Conservation (phyloP, 1,140 invertebrate species). For the Ruditapes philippinarum region DNA sequence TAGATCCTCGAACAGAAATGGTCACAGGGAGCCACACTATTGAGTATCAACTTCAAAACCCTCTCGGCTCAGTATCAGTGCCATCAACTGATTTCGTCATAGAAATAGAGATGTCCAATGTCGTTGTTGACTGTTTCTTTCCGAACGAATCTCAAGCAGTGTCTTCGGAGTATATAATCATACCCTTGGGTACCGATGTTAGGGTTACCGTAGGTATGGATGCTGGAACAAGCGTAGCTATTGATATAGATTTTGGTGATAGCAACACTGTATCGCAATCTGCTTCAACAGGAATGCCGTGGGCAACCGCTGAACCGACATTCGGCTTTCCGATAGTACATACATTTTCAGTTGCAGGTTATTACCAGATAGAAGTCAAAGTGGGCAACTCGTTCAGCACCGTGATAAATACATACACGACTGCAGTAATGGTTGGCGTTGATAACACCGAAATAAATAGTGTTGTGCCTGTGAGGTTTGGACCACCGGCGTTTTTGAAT, state of each 20-base stretch:
- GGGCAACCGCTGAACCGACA: neutral
- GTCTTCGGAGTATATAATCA: neutral
- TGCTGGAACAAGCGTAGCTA: slow-evolving; percentile 13
- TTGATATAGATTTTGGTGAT: slow-evolving; percentile 19
- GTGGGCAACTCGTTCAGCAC: slow-evolving; percentile 20
- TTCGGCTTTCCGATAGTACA: slow-evolving; percentile 6
- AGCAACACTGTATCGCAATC: neutral
- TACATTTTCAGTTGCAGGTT: neutral
- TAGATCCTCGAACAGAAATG: neutral
- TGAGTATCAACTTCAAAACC: neutral
- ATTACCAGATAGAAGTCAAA: neutral
- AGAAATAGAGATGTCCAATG: slow-evolving; percentile 40
- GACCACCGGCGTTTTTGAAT: slow-evolving; percentile 11
- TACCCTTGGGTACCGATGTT: neutral
- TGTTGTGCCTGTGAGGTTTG: neutral
- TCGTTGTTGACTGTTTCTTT: slow-evolving; percentile 19
- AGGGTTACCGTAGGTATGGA: slow-evolving; percentile 1
- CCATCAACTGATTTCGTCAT: neutral
- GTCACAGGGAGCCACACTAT: neutral
- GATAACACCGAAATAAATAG: neutral
- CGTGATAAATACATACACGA: neutral
- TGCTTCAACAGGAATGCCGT: neutral
- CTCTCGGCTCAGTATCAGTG: neutral
- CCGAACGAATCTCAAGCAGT: neutral
- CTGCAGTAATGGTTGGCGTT: slow-evolving; percentile 32